phyloP scores from a whole-genome alignment of 2,797 vertebrate genomes.

The Geotrypetes seraphini region DNA sequence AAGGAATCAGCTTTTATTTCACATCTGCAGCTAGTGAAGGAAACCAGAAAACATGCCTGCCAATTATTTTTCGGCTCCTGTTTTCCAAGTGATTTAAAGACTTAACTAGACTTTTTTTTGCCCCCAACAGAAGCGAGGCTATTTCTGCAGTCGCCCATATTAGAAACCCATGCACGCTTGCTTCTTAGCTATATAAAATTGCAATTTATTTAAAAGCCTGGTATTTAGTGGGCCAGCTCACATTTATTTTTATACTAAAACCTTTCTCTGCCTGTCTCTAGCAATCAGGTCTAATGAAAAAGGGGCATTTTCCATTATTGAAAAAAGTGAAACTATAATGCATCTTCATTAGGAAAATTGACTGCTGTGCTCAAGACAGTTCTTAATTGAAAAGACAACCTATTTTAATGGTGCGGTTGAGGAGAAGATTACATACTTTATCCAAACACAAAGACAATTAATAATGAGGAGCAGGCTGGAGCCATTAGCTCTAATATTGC shows the following conservation, averaged over 20 bases:
- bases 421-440: constrained; percentile 72
- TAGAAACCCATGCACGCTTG: constrained; percentile 27
- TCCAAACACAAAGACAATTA: constrained; percentile 73
- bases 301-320: constrained; percentile 45
- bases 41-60: no score
- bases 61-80: constrained; percentile 33
- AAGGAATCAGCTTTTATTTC: no score
- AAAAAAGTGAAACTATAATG: constrained; percentile 41
- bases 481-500: constrained; percentile 57
- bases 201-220: constrained; percentile 53
- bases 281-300: constrained; percentile 53
- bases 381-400: constrained; percentile 71
- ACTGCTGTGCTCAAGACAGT: constrained; percentile 52
- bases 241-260: constrained; percentile 41
- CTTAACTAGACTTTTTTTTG: constrained; percentile 9
- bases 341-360: constrained; percentile 64
- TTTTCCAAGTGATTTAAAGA: constrained; percentile 29
- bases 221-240: constrained; percentile 27
- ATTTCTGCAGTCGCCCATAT: constrained; percentile 15
- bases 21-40: no score
- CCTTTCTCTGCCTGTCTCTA: constrained; percentile 34
- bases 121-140: constrained; percentile 38
- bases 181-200: constrained; percentile 44
- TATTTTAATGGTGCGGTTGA: constrained; percentile 62
- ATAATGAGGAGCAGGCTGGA: constrained; percentile 54